These are phyloP conservation scores for Platyscapa corneri DNA, from an alignment of 1,140 invertebrate genomes.

Conservation along the genomic window DNA sequence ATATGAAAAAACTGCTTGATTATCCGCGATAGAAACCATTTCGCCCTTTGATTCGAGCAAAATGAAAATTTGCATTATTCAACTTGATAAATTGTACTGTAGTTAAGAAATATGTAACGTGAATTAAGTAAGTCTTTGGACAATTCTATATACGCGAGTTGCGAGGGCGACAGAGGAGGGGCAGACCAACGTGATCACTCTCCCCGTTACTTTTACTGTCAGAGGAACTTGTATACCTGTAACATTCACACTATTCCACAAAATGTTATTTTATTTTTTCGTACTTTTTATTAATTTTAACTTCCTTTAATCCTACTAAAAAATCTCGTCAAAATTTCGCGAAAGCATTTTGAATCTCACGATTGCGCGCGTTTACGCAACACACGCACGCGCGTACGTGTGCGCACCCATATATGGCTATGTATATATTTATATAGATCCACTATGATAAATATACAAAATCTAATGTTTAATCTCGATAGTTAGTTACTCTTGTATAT, in stretches of 20 bases:
- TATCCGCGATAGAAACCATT: not conserved
- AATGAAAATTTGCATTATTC: not conserved
- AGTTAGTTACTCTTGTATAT: not conserved
- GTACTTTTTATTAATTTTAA: constrained; percentile 37
- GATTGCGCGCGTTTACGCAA: constrained; percentile 5
- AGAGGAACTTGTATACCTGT: constrained; percentile 73
- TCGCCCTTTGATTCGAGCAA: not conserved
- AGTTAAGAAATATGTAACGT: not conserved
- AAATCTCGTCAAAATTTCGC: not conserved
- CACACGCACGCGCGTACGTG: too few relatives aligned
- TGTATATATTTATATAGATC: constrained; percentile 53
- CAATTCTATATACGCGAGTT: constrained; percentile 6
- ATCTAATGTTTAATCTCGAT: constrained; percentile 25
- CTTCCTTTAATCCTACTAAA: constrained; percentile 6
- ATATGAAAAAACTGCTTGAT: not conserved
- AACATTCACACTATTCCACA: constrained; percentile 56
- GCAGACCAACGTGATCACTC: constrained; percentile 58
- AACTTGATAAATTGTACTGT: not conserved
- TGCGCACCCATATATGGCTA: constrained; percentile 19
- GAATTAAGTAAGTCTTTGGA: constrained; percentile 18
- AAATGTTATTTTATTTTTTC: constrained; percentile 46
- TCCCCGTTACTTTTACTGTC: constrained; percentile 67
- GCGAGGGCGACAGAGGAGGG: constrained; percentile 60
- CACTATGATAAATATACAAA: constrained; percentile 31
- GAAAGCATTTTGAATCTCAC: constrained; percentile 17